A percentile compares a stretch with the other conserved stretches of the same genome.
Conservation (phyloP, 2,113 vertebrate species). For the Dasyprocta punctata region DNA sequence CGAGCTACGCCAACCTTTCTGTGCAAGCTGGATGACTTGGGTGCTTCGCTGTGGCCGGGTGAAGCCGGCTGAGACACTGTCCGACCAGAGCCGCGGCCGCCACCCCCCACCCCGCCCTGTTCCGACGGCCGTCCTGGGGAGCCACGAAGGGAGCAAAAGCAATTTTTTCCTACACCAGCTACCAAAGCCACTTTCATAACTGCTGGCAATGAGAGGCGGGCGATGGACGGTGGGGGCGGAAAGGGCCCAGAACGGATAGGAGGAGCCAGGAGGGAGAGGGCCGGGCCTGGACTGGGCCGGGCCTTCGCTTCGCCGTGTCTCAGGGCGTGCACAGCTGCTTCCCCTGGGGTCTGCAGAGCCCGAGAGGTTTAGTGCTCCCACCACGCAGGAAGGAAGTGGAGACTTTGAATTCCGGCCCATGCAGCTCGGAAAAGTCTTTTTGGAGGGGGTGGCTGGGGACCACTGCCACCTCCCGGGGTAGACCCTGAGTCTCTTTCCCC, state of each 20-base stretch:
- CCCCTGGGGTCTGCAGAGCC: neutral
- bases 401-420: constrained; percentile 34
- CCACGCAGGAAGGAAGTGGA: neutral
- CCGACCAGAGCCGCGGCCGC: neutral
- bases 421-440: neutral
- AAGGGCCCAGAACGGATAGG: constrained; percentile 11
- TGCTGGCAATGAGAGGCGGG: neutral
- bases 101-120: neutral
- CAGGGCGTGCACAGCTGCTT: constrained; percentile 41
- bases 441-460: neutral
- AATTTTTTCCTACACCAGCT: constrained; percentile 65
- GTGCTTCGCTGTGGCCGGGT: too few relatives aligned
- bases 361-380: constrained; percentile 45
- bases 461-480: neutral
- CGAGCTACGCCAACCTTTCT: neutral
- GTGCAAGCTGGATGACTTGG: neutral
- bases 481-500: neutral
- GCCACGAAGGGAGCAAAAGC: constrained; percentile 63
- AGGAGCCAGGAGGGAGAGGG: neutral
- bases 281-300: too few relatives aligned
- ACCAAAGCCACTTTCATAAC: constrained; percentile 79
- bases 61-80: too few relatives aligned
- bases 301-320: too few relatives aligned
- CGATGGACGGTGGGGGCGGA: neutral
- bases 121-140: neutral